Evolutionary conservation across 1,140 invertebrate genomes (phyloP).

Genomic region (Penaeus japonicus): DNA sequence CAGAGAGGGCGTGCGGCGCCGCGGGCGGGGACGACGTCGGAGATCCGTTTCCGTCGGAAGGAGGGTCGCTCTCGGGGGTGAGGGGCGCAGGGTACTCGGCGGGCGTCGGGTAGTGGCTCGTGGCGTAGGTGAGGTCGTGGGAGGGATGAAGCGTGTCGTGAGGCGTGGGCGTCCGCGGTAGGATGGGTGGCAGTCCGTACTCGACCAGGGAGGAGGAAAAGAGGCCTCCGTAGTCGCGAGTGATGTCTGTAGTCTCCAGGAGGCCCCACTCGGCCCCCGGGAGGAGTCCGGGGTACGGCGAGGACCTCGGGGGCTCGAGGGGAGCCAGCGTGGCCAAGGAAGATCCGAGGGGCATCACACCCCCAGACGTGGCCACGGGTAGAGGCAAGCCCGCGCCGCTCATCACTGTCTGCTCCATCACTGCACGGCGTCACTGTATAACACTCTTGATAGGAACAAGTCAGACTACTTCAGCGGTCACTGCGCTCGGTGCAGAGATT

Average conservation of each 20-base stretch:
- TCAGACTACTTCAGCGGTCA: not conserved
- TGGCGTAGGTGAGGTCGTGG: slow-evolving; percentile 22
- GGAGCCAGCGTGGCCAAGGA: slow-evolving; percentile 44
- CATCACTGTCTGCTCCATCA: slow-evolving; percentile 38
- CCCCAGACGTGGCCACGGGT: not conserved
- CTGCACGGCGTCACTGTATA: not conserved
- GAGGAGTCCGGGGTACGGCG: slow-evolving; percentile 25
- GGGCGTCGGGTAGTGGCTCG: slow-evolving; percentile 26
- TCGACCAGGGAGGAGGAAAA: slow-evolving; percentile 52
- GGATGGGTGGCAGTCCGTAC: slow-evolving; percentile 42
- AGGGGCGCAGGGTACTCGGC: slow-evolving; percentile 38
- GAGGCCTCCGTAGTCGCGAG: slow-evolving; percentile 46
- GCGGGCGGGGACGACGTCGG: slow-evolving; percentile 29
- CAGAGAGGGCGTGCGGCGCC: not conserved
- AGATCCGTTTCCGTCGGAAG: slow-evolving; percentile 36
- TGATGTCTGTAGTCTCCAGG: slow-evolving; percentile 40
- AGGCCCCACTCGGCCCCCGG: slow-evolving; percentile 36
- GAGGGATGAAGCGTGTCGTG: slow-evolving; percentile 23
- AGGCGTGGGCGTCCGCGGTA: slow-evolving; percentile 44
- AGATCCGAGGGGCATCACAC: slow-evolving; percentile 27
- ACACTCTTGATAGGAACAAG: not conserved
- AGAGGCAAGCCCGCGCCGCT: slow-evolving; percentile 3
- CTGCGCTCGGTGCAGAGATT: too few relatives aligned
- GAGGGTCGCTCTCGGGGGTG: slow-evolving; percentile 49
- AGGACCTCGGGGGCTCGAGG: slow-evolving; percentile 37